These are phyloP conservation scores for Phymastichus coffea DNA, from an alignment of 1,140 invertebrate genomes.

Conservation along the genomic window DNA sequence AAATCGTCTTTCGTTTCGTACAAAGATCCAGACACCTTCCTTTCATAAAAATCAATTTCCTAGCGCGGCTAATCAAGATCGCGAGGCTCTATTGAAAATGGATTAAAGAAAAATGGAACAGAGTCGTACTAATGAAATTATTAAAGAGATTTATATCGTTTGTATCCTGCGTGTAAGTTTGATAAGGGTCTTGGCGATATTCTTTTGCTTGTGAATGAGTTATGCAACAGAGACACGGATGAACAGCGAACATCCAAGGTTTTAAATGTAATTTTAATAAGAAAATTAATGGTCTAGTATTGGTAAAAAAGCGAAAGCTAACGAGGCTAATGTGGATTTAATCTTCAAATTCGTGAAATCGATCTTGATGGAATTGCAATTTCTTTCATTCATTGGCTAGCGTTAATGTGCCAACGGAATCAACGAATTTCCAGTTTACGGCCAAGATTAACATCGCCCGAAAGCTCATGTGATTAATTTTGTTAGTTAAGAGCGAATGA, in stretches of 20 bases:
- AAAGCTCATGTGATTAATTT: too few species aligned
- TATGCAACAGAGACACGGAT: background rate
- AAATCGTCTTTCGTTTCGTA: too few species aligned
- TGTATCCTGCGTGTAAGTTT: too few species aligned
- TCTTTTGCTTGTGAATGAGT: too few species aligned
- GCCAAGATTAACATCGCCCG: too few species aligned
- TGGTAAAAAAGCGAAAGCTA: background rate
- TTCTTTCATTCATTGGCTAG: conserved; percentile 15
- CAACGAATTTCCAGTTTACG: conserved; percentile 2
- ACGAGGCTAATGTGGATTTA: conserved; percentile 16
- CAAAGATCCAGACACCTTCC: too few species aligned
- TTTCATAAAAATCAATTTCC: conserved; percentile 1
- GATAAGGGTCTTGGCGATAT: too few species aligned
- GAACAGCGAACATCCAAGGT: background rate
- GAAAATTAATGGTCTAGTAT: background rate
- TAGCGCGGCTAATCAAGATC: background rate
- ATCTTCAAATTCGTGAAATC: background rate
- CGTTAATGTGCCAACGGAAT: conserved; percentile 14
- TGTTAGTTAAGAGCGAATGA: too few species aligned
- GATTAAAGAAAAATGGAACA: background rate
- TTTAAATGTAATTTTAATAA: background rate
- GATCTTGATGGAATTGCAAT: background rate
- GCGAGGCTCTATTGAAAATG: background rate
- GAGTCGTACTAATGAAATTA: background rate
- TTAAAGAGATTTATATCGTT: background rate